Evolutionary conservation across 2,888 invertebrate species (phyloP).

Genomic region (Schrankia costaestrigalis): DNA sequence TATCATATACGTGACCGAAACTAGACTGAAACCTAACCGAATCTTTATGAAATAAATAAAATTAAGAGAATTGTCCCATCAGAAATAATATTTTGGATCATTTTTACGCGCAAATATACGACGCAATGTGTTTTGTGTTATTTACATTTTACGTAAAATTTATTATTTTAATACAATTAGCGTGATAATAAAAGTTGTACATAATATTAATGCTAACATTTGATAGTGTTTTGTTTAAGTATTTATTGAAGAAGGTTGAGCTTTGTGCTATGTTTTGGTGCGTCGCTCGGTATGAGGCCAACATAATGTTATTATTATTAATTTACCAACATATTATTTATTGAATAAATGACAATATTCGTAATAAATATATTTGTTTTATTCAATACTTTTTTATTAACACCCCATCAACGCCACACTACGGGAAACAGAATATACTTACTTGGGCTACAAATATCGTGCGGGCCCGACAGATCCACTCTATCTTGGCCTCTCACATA

Average conservation of each 20-base stretch:
- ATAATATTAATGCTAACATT: slow-evolving; percentile 36
- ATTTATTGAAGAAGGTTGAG: slow-evolving; percentile 54
- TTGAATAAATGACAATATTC: slow-evolving; percentile 72
- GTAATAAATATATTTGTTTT: slow-evolving; percentile 37
- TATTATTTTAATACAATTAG: slow-evolving; percentile 28
- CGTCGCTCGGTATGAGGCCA: slow-evolving; percentile 54
- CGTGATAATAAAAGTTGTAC: slow-evolving; percentile 29
- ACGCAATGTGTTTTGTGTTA: slow-evolving; percentile 17
- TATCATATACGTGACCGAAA: too few relatives aligned
- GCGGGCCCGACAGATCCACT: too few relatives aligned
- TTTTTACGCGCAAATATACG: slow-evolving; percentile 21
- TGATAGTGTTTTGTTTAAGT: slow-evolving; percentile 37
- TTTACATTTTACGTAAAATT: slow-evolving; percentile 31
- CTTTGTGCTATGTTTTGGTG: slow-evolving; percentile 64
- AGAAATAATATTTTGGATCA: slow-evolving; percentile 27
- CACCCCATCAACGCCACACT: too few relatives aligned
- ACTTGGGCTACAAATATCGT: too few relatives aligned
- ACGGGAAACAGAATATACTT: too few relatives aligned
- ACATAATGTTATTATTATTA: slow-evolving; percentile 49
- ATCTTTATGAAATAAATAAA: too few relatives aligned
- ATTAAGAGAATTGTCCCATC: slow-evolving; percentile 10
- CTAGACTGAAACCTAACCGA: too few relatives aligned
- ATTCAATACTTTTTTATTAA: slow-evolving; percentile 18
- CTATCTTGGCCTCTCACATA: too few relatives aligned
- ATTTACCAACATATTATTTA: slow-evolving; percentile 60